Conservation (phyloP, 2,888 invertebrate genomes). For the Drosophila longiperda region DNA sequence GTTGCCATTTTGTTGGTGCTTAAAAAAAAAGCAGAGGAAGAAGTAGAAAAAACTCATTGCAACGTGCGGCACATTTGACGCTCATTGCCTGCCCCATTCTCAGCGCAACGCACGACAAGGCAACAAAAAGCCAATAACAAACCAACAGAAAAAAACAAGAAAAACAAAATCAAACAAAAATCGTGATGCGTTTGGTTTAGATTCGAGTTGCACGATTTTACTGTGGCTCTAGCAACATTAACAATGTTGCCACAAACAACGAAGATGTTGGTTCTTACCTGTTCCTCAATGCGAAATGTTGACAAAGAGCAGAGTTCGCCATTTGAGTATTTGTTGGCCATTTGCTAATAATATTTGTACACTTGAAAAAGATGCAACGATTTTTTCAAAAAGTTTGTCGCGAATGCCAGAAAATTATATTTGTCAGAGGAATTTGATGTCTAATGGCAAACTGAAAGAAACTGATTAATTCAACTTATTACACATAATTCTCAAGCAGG, state of each 20-base stretch:
- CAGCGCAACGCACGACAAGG: constrained; percentile 62
- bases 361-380: constrained; percentile 11
- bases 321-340: constrained; percentile 53
- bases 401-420: background rate
- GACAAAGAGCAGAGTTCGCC: constrained; percentile 65
- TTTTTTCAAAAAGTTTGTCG: constrained; percentile 4
- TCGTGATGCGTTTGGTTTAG: constrained; percentile 83
- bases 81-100: constrained; percentile 69
- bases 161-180: constrained; percentile 40
- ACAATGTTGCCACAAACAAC: constrained; percentile 57
- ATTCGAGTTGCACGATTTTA: constrained; percentile 81
- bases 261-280: constrained; percentile 21
- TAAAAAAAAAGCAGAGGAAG: constrained; percentile 18
- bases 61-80: constrained; percentile 80
- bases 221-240: constrained; percentile 61
- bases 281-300: constrained; percentile 47
- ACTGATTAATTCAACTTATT: background rate
- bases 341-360: constrained; percentile 51
- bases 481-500: constrained; percentile 6
- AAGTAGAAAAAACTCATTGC: constrained; percentile 55
- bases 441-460: background rate
- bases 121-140: constrained; percentile 46
- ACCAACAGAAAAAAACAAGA: constrained; percentile 21
- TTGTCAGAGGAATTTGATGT: background rate
- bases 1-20: constrained; percentile 18